Evolutionary conservation across 2,797 vertebrate genomes (phyloP).

Genomic region (Cirrhinus molitorella): DNA sequence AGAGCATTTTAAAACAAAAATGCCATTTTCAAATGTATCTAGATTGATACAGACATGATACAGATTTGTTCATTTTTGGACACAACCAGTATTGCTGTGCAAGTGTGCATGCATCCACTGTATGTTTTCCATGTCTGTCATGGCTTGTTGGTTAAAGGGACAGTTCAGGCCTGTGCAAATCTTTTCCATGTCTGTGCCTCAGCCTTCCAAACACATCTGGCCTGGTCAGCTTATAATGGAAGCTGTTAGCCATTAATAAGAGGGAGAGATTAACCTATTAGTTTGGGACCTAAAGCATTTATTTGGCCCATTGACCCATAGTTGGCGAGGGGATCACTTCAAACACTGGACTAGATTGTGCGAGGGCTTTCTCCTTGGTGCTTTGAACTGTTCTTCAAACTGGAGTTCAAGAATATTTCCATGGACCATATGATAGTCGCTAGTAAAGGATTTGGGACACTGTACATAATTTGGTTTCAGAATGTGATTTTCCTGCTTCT

Average conservation of each 20-base stretch:
- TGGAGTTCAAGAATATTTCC: background rate
- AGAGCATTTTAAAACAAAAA: too few species aligned
- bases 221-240: slow-evolving; percentile 62
- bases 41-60: too few species aligned
- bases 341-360: background rate
- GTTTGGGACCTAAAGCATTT: slow-evolving; percentile 65
- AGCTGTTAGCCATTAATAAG: slow-evolving; percentile 67
- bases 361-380: background rate
- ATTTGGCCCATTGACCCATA: slow-evolving; percentile 67
- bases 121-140: slow-evolving; percentile 16
- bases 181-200: slow-evolving; percentile 47
- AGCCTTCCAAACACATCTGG: slow-evolving; percentile 54
- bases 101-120: background rate
- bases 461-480: background rate
- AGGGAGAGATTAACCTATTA: slow-evolving; percentile 67
- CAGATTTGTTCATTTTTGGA: background rate
- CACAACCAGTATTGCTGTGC: background rate
- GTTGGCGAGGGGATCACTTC: slow-evolving; percentile 51
- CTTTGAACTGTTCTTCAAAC: background rate
- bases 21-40: too few species aligned
- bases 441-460: background rate
- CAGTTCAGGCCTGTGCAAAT: slow-evolving; percentile 55
- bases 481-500: too few species aligned
- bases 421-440: background rate
- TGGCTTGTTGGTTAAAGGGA: slow-evolving; percentile 51